Base-by-base conservation (phyloP, 2,797 vertebrate species). In the Tragopan temminckii region DNA sequence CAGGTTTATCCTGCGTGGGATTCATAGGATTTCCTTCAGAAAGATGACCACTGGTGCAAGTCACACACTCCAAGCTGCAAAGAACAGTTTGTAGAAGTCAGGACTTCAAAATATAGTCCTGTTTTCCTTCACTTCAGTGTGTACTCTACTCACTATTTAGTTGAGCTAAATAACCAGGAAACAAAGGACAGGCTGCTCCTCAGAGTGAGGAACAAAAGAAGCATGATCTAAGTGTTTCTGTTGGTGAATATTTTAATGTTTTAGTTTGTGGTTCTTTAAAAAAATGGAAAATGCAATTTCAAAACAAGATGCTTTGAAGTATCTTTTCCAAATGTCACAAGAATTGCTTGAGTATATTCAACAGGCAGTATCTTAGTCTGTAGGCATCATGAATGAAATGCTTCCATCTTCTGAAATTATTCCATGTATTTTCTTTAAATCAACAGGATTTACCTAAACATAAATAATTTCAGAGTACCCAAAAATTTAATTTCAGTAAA, bases 21-120 rank as follows among this genome's bases (percentile, higher is more conserved):
- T 74, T 86, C 80, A 57, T 5, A 27, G 70, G 46, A 68, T 77
- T 95, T 88, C 74, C 71, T 90, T 86, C 33, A 36, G 52, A 88
- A 91, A 84, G 67, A 80, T 90, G 83, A 94, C 75, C 93, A 88
- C 90, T 24, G 23, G 85, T 75, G 78, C 0, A 3, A 94, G 88
- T 82, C 57, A 4, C 75, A 24, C 0, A 0, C 18, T 84, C 70
- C 88, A 61, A 84, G 68, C 52, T 85, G 90, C 57, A 77, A 77
- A 91, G 46, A 53, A 62, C 29, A 19, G 43, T 33, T 79, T 90
- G 88, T 78, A 91, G 83, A 86, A 90, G 88, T 68, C 29, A 63
- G 46, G 57, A 68, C 75, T 64, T 53, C 80, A 53, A 82, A 76
- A 81, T 0, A 1, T n/a, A 94, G 80, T 33, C 42, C 0, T 50